Evolutionary conservation across 1,140 invertebrate genomes (phyloP).

Genomic region (Mesaphorura yosii): DNA sequence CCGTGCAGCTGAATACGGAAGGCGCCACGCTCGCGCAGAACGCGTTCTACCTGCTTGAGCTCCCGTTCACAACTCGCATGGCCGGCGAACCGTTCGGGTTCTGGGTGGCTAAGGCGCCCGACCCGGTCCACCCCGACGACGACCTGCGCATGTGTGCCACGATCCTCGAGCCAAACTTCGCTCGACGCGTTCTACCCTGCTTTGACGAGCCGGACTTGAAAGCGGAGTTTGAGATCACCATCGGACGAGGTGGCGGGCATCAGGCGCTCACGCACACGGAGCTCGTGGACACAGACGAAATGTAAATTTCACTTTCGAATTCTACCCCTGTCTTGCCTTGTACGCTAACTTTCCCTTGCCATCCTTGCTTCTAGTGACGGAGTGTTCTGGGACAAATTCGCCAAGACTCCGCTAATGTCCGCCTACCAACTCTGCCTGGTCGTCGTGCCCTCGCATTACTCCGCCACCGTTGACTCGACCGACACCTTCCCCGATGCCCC

Average conservation of each 20-base stretch:
- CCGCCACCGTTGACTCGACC: background rate
- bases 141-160: constrained; percentile 31
- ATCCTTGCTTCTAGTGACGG: too few species aligned
- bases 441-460: too few species aligned
- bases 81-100: background rate
- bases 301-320: too few species aligned
- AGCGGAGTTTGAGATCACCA: constrained; percentile 43
- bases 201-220: constrained; percentile 51
- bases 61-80: too few species aligned
- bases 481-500: background rate
- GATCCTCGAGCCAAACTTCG: constrained; percentile 47
- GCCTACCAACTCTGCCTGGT: background rate
- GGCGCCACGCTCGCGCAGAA: background rate
- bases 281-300: too few species aligned
- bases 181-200: constrained; percentile 48
- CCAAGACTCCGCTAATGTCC: background rate
- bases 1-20: background rate
- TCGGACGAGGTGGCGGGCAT: constrained; percentile 29
- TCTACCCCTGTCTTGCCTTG: too few species aligned
- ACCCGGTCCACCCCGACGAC: background rate
- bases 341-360: too few species aligned
- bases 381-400: background rate
- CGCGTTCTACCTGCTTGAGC: background rate
- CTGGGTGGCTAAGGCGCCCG: background rate
- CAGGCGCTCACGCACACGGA: background rate